These are phyloP conservation scores for Yasuhikotakia modesta DNA, from an alignment of 2,797 vertebrate genomes.

Conservation along the genomic window DNA sequence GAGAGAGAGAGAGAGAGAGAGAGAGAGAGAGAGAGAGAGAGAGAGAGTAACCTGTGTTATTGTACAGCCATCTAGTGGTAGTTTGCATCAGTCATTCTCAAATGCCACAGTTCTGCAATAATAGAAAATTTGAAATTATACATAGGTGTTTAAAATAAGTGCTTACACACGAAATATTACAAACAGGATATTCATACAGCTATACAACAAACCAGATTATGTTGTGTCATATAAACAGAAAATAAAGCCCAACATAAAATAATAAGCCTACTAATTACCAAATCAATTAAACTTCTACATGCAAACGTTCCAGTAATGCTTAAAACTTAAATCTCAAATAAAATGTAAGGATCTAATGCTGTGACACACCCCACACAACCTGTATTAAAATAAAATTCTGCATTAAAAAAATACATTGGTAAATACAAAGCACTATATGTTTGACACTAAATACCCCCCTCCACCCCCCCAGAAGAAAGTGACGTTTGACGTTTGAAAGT, in stretches of 20 bases:
- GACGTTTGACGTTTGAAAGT: neutral
- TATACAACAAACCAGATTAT: neutral
- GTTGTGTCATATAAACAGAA: neutral
- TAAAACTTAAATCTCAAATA: no score
- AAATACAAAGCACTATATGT: no score
- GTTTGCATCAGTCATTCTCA: neutral
- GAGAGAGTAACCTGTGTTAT: neutral
- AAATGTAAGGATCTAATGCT: no score
- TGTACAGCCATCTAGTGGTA: conserved; percentile 7
- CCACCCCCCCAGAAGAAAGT: neutral
- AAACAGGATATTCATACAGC: neutral
- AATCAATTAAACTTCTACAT: neutral
- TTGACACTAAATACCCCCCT: neutral
- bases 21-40: conserved; percentile 9
- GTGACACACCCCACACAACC: no score
- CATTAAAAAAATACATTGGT: no score
- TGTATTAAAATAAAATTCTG: no score
- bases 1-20: conserved; percentile 21
- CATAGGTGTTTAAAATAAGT: neutral
- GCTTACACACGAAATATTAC: neutral
- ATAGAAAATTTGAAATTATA: neutral
- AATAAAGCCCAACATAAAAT: neutral
- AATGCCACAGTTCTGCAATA: neutral
- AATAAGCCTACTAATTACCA: no score
- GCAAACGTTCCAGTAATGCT: no score